Evolutionary conservation across 2,888 invertebrate genomes (phyloP).

Genomic region (Zeuzera pyrina): DNA sequence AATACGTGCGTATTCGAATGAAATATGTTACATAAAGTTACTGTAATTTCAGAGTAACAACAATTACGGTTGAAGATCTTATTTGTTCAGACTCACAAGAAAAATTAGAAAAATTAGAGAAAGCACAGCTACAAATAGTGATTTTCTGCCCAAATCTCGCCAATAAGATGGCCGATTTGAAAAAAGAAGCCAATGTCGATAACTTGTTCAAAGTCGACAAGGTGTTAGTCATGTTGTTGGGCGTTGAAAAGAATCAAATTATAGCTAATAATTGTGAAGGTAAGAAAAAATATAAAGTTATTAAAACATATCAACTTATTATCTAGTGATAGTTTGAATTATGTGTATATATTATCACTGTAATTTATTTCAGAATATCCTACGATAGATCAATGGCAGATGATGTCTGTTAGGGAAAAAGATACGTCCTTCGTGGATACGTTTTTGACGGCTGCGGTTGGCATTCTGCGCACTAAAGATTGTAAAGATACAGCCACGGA

Average conservation of each 20-base stretch:
- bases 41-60: conserved; percentile 79
- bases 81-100: conserved; percentile 63
- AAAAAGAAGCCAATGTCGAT: conserved; percentile 68
- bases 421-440: conserved; percentile 89
- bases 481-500: conserved; percentile 71
- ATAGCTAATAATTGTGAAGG: conserved; percentile 79
- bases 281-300: conserved; percentile 27
- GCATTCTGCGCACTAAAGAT: conserved; percentile 78
- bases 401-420: conserved; percentile 85
- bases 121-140: conserved; percentile 84
- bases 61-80: conserved; percentile 82
- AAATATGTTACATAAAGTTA: too few species aligned
- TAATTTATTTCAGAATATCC: conserved; percentile 70
- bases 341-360: not conserved
- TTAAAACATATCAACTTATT: not conserved
- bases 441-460: conserved; percentile 86
- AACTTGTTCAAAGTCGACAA: conserved; percentile 78
- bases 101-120: conserved; percentile 68
- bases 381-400: conserved; percentile 84
- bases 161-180: conserved; percentile 71
- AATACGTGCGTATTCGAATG: too few species aligned
- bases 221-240: conserved; percentile 85
- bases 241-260: conserved; percentile 82
- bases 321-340: not conserved
- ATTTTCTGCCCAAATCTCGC: conserved; percentile 85